These are phyloP conservation scores for Cyphomyrmex costatus DNA, from an alignment of 1,140 invertebrate genomes.

Conservation along the genomic window DNA sequence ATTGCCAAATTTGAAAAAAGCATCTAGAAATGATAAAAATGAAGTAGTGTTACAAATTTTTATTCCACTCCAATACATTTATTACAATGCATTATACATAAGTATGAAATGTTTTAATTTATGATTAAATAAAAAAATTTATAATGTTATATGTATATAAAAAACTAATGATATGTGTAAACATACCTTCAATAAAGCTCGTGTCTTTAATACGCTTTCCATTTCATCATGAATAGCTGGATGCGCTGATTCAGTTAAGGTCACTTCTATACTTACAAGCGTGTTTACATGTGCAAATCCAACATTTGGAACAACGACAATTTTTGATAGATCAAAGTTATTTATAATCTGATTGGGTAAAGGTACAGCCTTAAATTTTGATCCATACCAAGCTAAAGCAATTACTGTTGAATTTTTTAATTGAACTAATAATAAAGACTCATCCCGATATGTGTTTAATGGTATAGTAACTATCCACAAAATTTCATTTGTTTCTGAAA, in stretches of 20 bases:
- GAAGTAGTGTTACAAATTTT: too few species aligned
- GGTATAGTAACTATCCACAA: conserved; percentile 74
- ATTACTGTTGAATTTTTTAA: conserved; percentile 74
- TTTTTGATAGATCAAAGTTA: conserved; percentile 75
- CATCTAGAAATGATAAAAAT: too few species aligned
- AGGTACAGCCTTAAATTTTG: conserved; percentile 66
- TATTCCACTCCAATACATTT: too few species aligned
- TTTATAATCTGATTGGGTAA: conserved; percentile 69
- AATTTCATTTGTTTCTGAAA: conserved; percentile 75
- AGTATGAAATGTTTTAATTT: too few species aligned
- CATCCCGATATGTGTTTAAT: conserved; percentile 80
- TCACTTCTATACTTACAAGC: conserved; percentile 73
- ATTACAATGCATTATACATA: too few species aligned
- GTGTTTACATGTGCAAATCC: conserved; percentile 76
- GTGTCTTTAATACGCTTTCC: conserved; percentile 68
- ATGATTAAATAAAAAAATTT: too few species aligned
- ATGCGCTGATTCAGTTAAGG: conserved; percentile 56
- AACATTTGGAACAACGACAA: conserved; percentile 75
- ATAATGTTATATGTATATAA: not conserved
- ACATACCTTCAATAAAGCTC: conserved; percentile 70
- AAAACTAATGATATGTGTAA: not conserved
- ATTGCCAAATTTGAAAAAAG: too few species aligned
- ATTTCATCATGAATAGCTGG: conserved; percentile 66
- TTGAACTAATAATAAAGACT: conserved; percentile 80
- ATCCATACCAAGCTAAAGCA: conserved; percentile 76